phyloP scores from a whole-genome alignment of 1,140 invertebrate species.

The Phthorimaea operculella region DNA sequence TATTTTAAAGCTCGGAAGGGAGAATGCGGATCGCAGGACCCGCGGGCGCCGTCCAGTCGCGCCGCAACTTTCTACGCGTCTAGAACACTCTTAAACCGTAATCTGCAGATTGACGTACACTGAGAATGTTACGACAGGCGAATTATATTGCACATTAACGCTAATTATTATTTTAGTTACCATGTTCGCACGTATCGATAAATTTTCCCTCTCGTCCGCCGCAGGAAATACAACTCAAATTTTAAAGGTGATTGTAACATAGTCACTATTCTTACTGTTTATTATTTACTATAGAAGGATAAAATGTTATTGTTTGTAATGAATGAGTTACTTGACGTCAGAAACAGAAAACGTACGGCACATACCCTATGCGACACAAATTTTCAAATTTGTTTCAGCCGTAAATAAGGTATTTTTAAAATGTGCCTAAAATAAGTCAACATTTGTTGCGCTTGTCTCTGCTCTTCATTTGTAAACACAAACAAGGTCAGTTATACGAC shows the following conservation, averaged over 20 bases:
- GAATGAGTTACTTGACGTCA: too few species aligned
- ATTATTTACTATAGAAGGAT: too few species aligned
- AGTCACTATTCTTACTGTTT: too few species aligned
- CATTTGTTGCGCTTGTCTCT: neutral
- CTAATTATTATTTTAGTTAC: slow-evolving; percentile 28
- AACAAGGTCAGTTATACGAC: neutral
- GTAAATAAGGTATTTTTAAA: too few species aligned
- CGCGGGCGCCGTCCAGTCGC: slow-evolving; percentile 59
- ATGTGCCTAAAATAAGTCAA: too few species aligned
- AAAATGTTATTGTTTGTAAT: too few species aligned
- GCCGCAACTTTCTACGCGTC: slow-evolving; percentile 66
- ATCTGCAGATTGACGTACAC: slow-evolving; percentile 61
- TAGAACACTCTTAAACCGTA: slow-evolving; percentile 63
- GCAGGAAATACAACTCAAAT: too few species aligned
- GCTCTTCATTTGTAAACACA: neutral
- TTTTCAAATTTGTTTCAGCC: too few species aligned
- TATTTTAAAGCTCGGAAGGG: slow-evolving; percentile 52
- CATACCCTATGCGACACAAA: too few species aligned
- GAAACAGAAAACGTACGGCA: too few species aligned
- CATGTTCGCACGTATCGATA: neutral
- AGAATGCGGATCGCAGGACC: slow-evolving; percentile 62
- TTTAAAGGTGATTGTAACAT: too few species aligned
- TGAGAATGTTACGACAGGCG: slow-evolving; percentile 55
- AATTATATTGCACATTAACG: slow-evolving; percentile 58
- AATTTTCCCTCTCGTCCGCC: too few species aligned